phyloP scores from a whole-genome alignment of 2,113 vertebrate species.

The Triplophysa rosa region DNA sequence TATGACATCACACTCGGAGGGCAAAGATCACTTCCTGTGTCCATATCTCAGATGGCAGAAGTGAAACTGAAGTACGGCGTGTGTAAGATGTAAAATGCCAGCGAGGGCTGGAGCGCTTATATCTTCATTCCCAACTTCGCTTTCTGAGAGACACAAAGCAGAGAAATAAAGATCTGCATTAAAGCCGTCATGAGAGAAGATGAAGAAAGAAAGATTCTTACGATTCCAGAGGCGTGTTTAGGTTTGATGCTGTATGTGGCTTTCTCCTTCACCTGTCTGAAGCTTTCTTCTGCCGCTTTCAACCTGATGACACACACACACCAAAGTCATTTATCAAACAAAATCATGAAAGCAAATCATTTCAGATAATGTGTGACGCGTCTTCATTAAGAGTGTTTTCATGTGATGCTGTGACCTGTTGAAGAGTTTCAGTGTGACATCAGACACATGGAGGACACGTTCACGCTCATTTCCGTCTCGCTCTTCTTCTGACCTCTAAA shows the following conservation, averaged over 20 bases:
- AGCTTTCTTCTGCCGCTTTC: constrained; percentile 89
- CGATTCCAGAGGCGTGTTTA: constrained; percentile 93
- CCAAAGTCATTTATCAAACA: no score
- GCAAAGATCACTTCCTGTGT: constrained; percentile 7
- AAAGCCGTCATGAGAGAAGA: neutral
- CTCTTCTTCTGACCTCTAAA: constrained; percentile 32
- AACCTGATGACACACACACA: constrained; percentile 70
- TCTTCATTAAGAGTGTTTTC: no score
- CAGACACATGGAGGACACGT: neutral
- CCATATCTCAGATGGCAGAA: constrained; percentile 5
- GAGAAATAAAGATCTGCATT: neutral
- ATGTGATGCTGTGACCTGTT: neutral
- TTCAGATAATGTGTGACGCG: no score
- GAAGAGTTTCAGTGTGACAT: neutral
- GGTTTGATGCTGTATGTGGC: constrained; percentile 92
- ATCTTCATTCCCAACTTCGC: constrained; percentile 97
- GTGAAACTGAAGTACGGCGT: constrained; percentile 1
- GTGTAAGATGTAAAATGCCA: neutral
- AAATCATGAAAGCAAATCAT: no score
- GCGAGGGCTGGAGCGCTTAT: constrained; percentile 60
- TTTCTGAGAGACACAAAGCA: constrained; percentile 80
- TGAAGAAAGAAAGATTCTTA: constrained; percentile 65
- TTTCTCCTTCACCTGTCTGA: constrained; percentile 91
- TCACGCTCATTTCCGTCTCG: neutral
- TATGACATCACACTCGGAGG: constrained; percentile 17